Base-by-base conservation (phyloP, 2,888 invertebrate genomes). In the Halictus quadricinctus region DNA sequence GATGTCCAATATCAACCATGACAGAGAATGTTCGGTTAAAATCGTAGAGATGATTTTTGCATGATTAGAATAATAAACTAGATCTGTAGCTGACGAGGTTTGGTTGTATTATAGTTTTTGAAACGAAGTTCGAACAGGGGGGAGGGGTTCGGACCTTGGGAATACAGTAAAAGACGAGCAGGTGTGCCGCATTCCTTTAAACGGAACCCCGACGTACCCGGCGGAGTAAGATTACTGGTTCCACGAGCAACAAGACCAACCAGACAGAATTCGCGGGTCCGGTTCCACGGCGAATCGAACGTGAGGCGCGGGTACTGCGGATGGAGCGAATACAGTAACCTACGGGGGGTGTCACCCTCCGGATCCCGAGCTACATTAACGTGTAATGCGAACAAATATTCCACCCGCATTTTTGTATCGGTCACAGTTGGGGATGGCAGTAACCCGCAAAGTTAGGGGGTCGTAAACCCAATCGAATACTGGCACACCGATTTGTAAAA, bases 151-250 rank as follows among this genome's bases (percentile, higher is more conserved):
- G 50, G 79, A 80, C 82, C 79, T 82, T 77, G 82, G 48, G 70
- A 70, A 81, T 72, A 82, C 54, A 58, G 73, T 84, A 81, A 84
- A 86, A 89, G 86, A 86, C 70, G 80, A 82, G 81, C 89, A 89
- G 81, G 89, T 89, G 90, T 83, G 83, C 78, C 83, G 81, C 89
- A 89, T 89, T 89, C 85, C 86, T 80, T 60, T 41, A 81, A 82
- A 81, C 89, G 80, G 80, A 76, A 80, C 74, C 81, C 82, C 48
- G 80, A 58, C 72, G 79, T 72, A 72, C 76, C 66, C 79, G 76
- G 72, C 69, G 58, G 86, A 79, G 79, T 76, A 72, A 81, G 75
- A 85, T 78, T 74, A 80, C 60, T 48, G 50, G 84, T 75, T 43
- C 64, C 64, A 50, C 60, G 74, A 54, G 41, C 46, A 58, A 36